Conservation (phyloP, 2,113 vertebrate genomes). For the Sigmodon hispidus region DNA sequence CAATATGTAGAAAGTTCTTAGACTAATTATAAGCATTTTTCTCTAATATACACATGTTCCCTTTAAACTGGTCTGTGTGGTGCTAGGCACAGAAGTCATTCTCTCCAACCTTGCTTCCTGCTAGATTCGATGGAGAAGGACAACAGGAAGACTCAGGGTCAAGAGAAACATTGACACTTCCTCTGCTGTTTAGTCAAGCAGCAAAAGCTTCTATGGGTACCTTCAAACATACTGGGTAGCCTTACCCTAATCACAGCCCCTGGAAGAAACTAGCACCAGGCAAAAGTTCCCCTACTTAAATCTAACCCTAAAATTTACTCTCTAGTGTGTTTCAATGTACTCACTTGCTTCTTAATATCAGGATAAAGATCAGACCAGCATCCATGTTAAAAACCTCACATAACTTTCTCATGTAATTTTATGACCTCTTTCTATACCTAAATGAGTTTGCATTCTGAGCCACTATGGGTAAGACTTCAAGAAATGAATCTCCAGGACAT, state of each 20-base stretch:
- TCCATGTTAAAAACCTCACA: not conserved
- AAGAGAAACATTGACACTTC: not conserved
- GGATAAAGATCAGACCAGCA: not conserved
- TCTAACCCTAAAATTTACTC: not conserved
- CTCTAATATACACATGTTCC: not conserved
- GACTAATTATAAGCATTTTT: not conserved
- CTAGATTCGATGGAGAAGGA: not conserved
- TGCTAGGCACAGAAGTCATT: not conserved
- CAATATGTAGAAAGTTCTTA: not conserved
- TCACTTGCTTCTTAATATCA: not conserved
- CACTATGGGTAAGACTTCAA: not conserved
- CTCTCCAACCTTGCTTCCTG: not conserved
- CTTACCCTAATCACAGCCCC: not conserved
- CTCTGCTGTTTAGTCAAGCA: not conserved
- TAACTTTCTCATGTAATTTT: no score
- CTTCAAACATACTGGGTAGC: not conserved
- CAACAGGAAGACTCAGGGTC: not conserved
- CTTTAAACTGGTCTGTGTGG: conserved; percentile 19
- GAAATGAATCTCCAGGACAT: not conserved
- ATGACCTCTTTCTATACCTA: not conserved
- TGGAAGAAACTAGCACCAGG: not conserved
- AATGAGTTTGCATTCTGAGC: not conserved
- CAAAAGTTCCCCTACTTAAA: not conserved
- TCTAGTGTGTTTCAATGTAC: not conserved
- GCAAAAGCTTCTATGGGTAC: not conserved